Evolutionary conservation across 2,888 invertebrate genomes (phyloP).

Genomic region (Catocala fraxini): DNA sequence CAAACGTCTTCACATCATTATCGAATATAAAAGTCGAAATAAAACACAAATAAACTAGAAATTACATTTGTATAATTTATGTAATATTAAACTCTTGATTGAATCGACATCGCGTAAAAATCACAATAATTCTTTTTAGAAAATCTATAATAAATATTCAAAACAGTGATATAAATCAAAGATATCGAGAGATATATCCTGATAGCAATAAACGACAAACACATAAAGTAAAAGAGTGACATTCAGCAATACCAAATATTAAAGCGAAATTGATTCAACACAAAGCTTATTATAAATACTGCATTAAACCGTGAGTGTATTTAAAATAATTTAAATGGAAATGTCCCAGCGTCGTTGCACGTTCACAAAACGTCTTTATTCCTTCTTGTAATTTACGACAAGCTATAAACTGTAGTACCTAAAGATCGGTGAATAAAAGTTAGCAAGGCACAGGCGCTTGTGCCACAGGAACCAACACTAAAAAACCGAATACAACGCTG

Average conservation of each 20-base stretch:
- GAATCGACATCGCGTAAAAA: conserved; percentile 16
- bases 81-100: conserved; percentile 23
- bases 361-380: conserved; percentile 84
- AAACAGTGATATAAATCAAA: conserved; percentile 35
- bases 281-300: conserved; percentile 73
- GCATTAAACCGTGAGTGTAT: conserved; percentile 69
- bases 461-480: conserved; percentile 63
- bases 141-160: conserved; percentile 12
- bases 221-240: conserved; percentile 49
- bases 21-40: conserved; percentile 7
- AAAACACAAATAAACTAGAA: conserved; percentile 24
- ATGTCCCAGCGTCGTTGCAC: conserved; percentile 68
- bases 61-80: conserved; percentile 31
- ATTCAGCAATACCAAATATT: conserved; percentile 57
- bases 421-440: conserved; percentile 81
- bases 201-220: conserved; percentile 41
- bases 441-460: conserved; percentile 71
- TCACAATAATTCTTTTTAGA: conserved; percentile 9
- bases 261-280: conserved; percentile 77
- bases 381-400: conserved; percentile 76
- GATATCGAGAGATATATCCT: conserved; percentile 36
- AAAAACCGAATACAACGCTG: conserved; percentile 62
- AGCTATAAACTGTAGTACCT: conserved; percentile 78
- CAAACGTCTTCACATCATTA: conserved; percentile 13
- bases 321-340: conserved; percentile 83